phyloP scores from a whole-genome alignment of 2,113 vertebrate genomes.

The Cynopterus brachyotis region DNA sequence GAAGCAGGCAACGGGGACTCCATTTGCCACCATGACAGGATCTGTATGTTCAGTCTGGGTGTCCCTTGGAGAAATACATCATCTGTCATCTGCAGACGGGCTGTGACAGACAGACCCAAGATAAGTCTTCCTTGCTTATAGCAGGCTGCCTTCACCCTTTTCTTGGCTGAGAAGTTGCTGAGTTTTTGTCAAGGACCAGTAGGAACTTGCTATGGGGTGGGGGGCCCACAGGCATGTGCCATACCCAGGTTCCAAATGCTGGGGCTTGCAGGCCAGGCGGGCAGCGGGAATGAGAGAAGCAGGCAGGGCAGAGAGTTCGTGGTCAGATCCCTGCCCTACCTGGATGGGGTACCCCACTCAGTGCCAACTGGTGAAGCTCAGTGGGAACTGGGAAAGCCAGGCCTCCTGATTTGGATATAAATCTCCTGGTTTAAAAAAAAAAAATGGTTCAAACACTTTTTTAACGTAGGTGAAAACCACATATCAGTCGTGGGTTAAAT shows the following conservation, averaged over 20 bases:
- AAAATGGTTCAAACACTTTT: neutral
- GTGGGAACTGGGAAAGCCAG: fast-evolving
- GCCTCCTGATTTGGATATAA: neutral
- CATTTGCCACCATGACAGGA: neutral
- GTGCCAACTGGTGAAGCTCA: fast-evolving
- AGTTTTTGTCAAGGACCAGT: neutral
- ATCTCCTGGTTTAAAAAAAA: neutral
- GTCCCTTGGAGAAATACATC: neutral
- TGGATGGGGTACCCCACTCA: neutral
- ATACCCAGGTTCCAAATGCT: neutral
- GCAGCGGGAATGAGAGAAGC: neutral
- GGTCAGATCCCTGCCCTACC: neutral
- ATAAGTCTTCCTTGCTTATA: neutral
- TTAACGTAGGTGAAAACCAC: neutral
- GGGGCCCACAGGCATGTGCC: neutral
- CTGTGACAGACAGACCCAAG: neutral
- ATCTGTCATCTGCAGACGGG: neutral
- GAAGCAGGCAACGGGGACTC: neutral
- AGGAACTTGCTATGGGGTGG: neutral
- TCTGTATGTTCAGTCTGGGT: neutral
- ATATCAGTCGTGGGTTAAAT: fast-evolving
- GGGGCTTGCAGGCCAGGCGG: fast-evolving
- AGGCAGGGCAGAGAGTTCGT: neutral
- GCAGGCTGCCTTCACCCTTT: neutral
- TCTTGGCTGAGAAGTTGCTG: neutral